Evolutionary conservation across 2,113 vertebrate genomes (phyloP).

Genomic region (Mesitornis unicolor): DNA sequence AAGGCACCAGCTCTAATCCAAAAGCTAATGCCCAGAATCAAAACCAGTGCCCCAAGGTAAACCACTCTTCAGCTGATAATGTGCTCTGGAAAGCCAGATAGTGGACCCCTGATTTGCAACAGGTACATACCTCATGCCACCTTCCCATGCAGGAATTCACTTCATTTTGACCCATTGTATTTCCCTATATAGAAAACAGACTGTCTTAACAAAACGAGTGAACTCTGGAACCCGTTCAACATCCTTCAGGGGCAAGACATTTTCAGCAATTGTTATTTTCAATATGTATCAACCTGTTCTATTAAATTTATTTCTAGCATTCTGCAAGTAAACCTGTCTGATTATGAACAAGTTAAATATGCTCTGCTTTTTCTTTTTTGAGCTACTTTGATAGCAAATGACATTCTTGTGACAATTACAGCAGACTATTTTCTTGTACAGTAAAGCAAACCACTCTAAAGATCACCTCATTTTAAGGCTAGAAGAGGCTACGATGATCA

Average conservation of each 20-base stretch:
- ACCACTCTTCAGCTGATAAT: neutral
- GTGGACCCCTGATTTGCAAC: neutral
- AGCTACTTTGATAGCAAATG: neutral
- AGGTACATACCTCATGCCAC: neutral
- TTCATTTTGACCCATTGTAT: neutral
- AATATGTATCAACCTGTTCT: neutral
- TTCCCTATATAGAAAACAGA: neutral
- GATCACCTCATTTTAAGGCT: neutral
- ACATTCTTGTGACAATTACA: neutral
- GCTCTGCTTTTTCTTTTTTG: neutral
- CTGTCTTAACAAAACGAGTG: neutral
- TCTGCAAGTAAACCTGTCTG: neutral
- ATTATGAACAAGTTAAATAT: neutral
- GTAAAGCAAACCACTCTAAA: neutral
- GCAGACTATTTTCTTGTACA: constrained; percentile 28
- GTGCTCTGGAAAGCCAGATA: neutral
- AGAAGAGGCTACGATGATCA: neutral
- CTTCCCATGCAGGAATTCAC: neutral
- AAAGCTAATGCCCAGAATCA: neutral
- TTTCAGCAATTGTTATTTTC: constrained; percentile 19
- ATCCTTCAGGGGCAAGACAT: neutral
- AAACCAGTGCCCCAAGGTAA: neutral
- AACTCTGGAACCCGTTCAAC: neutral
- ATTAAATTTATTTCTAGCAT: neutral
- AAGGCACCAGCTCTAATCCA: neutral